Evolutionary conservation across 2,888 invertebrate species (phyloP).

Genomic region (Notodonta ziczac): DNA sequence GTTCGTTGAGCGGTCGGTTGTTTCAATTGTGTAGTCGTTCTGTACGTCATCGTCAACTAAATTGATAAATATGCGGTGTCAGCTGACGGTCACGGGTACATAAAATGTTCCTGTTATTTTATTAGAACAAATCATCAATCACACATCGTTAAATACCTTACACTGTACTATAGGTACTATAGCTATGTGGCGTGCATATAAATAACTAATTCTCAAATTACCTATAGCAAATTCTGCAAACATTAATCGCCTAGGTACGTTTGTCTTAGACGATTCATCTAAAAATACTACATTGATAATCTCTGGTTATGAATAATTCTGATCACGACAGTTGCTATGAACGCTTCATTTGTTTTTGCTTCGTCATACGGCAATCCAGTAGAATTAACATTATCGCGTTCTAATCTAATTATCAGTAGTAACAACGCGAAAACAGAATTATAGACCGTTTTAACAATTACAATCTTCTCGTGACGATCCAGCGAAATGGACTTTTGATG

Average conservation of each 20-base stretch:
- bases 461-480: constrained; percentile 10
- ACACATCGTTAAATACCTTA: no score
- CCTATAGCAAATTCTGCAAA: no score
- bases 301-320: constrained; percentile 17
- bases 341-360: constrained; percentile 6
- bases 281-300: no score
- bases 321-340: constrained; percentile 18
- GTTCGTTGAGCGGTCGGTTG: constrained; percentile 70
- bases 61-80: constrained; percentile 20
- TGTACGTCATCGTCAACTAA: constrained; percentile 45
- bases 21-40: constrained; percentile 74
- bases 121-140: no score
- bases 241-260: no score
- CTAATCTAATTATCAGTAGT: constrained; percentile 38
- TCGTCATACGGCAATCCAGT: constrained; percentile 30
- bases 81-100: not conserved
- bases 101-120: not conserved
- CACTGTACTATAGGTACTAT: no score
- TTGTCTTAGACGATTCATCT: no score
- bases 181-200: no score
- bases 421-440: constrained; percentile 28
- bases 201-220: no score
- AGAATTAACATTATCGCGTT: constrained; percentile 40
- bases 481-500: constrained; percentile 14
- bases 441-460: constrained; percentile 18